Conservation (phyloP, 2,888 invertebrate genomes). For the Altica lythri region DNA sequence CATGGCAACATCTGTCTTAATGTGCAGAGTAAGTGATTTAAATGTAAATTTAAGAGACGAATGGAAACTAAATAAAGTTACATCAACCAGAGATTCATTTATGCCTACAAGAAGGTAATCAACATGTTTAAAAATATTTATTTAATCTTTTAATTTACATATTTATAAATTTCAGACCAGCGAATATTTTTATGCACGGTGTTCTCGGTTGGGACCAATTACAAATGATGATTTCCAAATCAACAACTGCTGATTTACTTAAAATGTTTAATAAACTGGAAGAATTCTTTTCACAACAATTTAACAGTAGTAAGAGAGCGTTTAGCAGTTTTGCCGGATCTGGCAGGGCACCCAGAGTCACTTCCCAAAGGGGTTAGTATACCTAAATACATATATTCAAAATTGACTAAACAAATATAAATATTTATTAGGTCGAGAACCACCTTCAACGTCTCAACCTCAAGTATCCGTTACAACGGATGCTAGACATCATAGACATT, state of each 20-base stretch:
- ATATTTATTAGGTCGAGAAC: conserved; percentile 30
- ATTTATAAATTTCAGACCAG: conserved; percentile 64
- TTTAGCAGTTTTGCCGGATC: conserved; percentile 61
- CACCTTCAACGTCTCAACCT: conserved; percentile 18
- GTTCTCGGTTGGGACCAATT: conserved; percentile 94
- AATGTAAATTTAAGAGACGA: conserved; percentile 83
- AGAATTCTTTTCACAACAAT: conserved; percentile 97
- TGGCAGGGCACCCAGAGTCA: conserved; percentile 47
- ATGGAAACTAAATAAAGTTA: conserved; percentile 72
- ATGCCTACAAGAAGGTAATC: conserved; percentile 67
- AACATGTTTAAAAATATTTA: background rate
- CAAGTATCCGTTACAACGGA: conserved; percentile 35
- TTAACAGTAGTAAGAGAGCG: conserved; percentile 92
- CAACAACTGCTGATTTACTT: conserved; percentile 93
- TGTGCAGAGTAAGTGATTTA: conserved; percentile 85
- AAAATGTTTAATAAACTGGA: conserved; percentile 97
- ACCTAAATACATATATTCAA: background rate
- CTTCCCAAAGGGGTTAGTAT: conserved; percentile 50
- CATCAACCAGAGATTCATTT: conserved; percentile 58
- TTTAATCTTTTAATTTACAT: background rate
- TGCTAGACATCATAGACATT: conserved; percentile 69
- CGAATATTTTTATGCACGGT: conserved; percentile 89
- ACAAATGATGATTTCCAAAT: conserved; percentile 95
- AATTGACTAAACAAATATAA: background rate
- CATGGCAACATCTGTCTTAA: conserved; percentile 96